Base-by-base conservation (phyloP, 2,888 invertebrate species). In the Dichetophora obliterata region DNA sequence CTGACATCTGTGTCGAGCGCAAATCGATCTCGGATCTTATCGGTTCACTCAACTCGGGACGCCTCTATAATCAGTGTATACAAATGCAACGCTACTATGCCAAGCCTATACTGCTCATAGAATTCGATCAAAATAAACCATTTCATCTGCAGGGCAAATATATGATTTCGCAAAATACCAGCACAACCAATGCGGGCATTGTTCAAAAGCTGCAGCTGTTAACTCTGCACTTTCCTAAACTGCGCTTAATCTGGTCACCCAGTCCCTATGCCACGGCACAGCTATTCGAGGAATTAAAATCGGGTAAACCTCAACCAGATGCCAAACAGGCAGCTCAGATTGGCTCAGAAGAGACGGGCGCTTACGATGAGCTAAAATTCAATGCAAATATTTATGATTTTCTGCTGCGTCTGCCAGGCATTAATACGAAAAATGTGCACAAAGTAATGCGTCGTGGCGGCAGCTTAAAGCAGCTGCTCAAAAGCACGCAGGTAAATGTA, bases 11-110 rank as follows among this genome's bases (percentile, higher is more conserved):
- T 86, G 95, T 99, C 22, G 99, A 99, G 90, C 92, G 99, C 71
- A 99, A 99, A 90, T 97, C 97, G 69, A 92, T 99, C 80, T 97
- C 96, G 6, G 99, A 99, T 91, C 91, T 99, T 81, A 97, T 98
- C 83, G 97, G 98, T 6, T 99, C 99, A 0, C 91, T 99, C 43
- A 96, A 97, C 89, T 96, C 95, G 61, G 99, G 99, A 0, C 93
- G 99, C 19, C 91, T 99, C 37, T 98, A 97, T 90, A 96, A 96
- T 86, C 99, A 99, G 89, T 96, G 97, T 81, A 94, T 95, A 57
- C 94, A 97, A 79, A 99, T 99, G 98, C 94, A 94, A 77, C 92
- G 98, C 31, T 93, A 94, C 89, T 98, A 98, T 87, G 91, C 93
- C 27, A 94, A 95, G 82, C 96, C 98, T 0, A 94, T 98, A 89